These are phyloP conservation scores for Emydura subglobosa DNA, from an alignment of 2,113 vertebrate species.

Conservation along the genomic window DNA sequence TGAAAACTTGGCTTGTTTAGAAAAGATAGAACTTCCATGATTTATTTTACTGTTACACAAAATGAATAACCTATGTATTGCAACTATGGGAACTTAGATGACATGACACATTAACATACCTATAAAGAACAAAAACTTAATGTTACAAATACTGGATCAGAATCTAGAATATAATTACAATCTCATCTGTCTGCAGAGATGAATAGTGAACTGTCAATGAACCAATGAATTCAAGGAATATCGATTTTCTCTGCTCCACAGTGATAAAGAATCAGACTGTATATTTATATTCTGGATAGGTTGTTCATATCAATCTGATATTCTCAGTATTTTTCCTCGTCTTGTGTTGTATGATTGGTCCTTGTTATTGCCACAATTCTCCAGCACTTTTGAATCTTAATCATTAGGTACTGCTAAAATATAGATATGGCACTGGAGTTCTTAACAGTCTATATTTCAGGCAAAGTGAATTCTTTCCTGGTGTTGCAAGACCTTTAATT, in stretches of 20 bases:
- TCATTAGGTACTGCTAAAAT: neutral
- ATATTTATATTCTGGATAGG: neutral
- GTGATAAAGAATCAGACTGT: neutral
- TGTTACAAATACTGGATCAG: constrained; percentile 33
- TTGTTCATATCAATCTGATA: neutral
- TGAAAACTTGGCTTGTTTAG: neutral
- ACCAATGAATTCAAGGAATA: neutral
- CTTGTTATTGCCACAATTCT: neutral
- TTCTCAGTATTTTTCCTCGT: neutral
- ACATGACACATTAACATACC: constrained; percentile 45
- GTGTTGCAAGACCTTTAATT: neutral
- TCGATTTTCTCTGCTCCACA: constrained; percentile 1
- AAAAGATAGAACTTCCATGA: neutral
- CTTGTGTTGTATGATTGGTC: neutral
- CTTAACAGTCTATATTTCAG: neutral
- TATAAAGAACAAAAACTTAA: constrained; percentile 15
- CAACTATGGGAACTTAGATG: constrained; percentile 15
- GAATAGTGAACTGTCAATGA: constrained; percentile 43
- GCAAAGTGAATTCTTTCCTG: neutral
- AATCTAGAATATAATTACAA: constrained; percentile 46
- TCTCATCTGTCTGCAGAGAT: constrained; percentile 44
- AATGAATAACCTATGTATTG: constrained; percentile 33
- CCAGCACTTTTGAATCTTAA: neutral
- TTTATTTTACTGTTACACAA: neutral
- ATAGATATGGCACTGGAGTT: neutral